A percentile compares a stretch with the other conserved stretches of the same genome.
These are phyloP conservation scores for Lordiphosa fenestrarum DNA, from an alignment of 2,888 invertebrate species.

Conservation along the genomic window DNA sequence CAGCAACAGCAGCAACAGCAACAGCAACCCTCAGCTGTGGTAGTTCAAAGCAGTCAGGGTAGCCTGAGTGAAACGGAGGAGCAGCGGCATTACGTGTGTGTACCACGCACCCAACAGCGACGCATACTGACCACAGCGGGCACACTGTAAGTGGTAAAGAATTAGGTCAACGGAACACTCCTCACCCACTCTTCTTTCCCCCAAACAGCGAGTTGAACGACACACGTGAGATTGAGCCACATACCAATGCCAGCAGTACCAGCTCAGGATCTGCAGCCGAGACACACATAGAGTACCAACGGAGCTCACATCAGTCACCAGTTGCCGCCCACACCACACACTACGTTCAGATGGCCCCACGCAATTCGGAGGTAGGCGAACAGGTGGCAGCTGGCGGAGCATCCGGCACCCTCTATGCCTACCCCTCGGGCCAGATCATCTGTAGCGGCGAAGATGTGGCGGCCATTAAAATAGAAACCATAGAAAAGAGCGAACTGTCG, in stretches of 20 bases:
- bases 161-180: background rate
- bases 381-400: conserved; percentile 43
- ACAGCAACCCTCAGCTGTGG: conserved; percentile 59
- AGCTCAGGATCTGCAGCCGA: conserved; percentile 55
- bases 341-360: conserved; percentile 77
- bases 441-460: conserved; percentile 67
- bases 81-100: conserved; percentile 47
- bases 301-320: conserved; percentile 68
- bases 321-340: conserved; percentile 48
- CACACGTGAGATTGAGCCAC: conserved; percentile 69
- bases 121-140: conserved; percentile 80
- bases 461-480: conserved; percentile 77
- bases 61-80: conserved; percentile 49
- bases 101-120: conserved; percentile 72
- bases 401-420: conserved; percentile 67
- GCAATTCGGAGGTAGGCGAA: conserved; percentile 68
- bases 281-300: conserved; percentile 68
- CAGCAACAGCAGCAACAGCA: conserved; percentile 50
- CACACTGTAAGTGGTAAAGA: conserved; percentile 73
- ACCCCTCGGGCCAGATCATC: conserved; percentile 70
- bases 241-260: conserved; percentile 50
- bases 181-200: too few species aligned
- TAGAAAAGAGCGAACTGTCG: conserved; percentile 72
- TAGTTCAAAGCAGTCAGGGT: conserved; percentile 54
- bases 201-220: conserved; percentile 73